Percentiles rank a stretch among this genome's conserved stretches.
These are phyloP conservation scores for Antedon mediterranea DNA, from an alignment of 53 echinoderm and acorn worm genomes.

Conservation along the genomic window DNA sequence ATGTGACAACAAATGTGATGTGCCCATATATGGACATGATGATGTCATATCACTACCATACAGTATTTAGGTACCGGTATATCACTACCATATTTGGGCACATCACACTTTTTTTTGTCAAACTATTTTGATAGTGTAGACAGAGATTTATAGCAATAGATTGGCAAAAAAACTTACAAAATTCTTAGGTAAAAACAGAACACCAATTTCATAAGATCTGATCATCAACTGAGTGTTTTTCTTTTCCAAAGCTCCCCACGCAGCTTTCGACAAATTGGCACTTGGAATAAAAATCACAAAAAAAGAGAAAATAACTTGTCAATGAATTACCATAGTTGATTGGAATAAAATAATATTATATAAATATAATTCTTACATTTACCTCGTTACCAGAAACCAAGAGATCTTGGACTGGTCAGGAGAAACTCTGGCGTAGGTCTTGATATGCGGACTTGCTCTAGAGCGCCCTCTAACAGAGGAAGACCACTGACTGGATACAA, in stretches of 20 bases:
- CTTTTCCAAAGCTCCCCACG: slow-evolving; percentile 91
- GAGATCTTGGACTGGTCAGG: slow-evolving; percentile 50
- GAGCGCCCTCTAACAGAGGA: slow-evolving; percentile 53
- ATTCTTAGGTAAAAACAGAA: slow-evolving; percentile 51
- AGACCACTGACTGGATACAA: slow-evolving; percentile 92
- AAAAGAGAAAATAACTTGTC: too few relatives aligned
- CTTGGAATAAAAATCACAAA: too few relatives aligned
- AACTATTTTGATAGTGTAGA: too few relatives aligned
- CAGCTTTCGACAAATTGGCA: slow-evolving; percentile 89
- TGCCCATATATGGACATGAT: too few relatives aligned
- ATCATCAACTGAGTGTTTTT: slow-evolving; percentile 86
- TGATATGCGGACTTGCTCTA: slow-evolving; percentile 85
- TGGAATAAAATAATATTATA: not conserved
- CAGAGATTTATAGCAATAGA: too few relatives aligned
- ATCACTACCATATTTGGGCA: too few relatives aligned
- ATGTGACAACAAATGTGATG: too few relatives aligned
- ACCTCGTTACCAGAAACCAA: slow-evolving; percentile 96
- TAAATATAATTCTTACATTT: not conserved
- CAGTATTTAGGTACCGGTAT: too few relatives aligned
- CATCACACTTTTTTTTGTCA: too few relatives aligned
- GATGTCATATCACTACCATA: too few relatives aligned
- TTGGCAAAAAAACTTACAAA: slow-evolving; percentile 50
- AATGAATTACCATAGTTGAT: too few relatives aligned
- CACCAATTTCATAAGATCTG: slow-evolving; percentile 92
- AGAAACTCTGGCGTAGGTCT: slow-evolving; percentile 69